Evolutionary conservation across 2,888 invertebrate genomes (phyloP).

Genomic region (Parnassius mnemosyne): DNA sequence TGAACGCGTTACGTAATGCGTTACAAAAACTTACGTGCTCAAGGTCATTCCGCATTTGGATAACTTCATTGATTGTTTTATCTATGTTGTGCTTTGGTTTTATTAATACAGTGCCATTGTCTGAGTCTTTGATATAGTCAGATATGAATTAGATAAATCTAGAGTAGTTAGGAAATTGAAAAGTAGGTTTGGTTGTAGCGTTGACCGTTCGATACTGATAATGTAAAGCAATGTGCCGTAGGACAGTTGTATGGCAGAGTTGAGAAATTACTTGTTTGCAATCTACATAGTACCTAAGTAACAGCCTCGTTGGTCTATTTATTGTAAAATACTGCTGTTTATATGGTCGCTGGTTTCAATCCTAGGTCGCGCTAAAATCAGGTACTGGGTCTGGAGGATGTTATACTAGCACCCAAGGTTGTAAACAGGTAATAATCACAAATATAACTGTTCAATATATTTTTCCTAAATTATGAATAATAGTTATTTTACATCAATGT

Average conservation of each 20-base stretch:
- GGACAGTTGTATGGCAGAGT: conserved; percentile 8
- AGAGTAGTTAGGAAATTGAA: conserved; percentile 21
- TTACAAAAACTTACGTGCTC: conserved; percentile 13
- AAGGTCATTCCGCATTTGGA: conserved; percentile 27
- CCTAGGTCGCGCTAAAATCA: no score
- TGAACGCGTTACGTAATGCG: no score
- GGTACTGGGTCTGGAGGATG: no score
- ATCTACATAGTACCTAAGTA: conserved; percentile 5
- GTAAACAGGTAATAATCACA: no score
- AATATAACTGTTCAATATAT: no score
- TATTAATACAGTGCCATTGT: not conserved
- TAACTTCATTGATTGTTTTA: conserved; percentile 27
- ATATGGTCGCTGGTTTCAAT: no score
- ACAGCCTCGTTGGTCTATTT: no score
- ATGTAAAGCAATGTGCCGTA: conserved; percentile 6
- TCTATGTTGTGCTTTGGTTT: not conserved
- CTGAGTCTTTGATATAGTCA: not conserved
- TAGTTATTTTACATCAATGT: no score
- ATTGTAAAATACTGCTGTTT: no score
- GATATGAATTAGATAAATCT: conserved; percentile 1
- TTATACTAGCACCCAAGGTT: no score
- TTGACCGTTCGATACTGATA: conserved; percentile 16
- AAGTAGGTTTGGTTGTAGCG: conserved; percentile 14
- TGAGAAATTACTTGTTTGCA: conserved; percentile 13
- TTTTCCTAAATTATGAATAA: no score